Percentiles rank a stretch among this genome's conserved stretches.
phyloP scores from a whole-genome alignment of 2,888 invertebrate genomes.

The Drosophila ezoana region DNA sequence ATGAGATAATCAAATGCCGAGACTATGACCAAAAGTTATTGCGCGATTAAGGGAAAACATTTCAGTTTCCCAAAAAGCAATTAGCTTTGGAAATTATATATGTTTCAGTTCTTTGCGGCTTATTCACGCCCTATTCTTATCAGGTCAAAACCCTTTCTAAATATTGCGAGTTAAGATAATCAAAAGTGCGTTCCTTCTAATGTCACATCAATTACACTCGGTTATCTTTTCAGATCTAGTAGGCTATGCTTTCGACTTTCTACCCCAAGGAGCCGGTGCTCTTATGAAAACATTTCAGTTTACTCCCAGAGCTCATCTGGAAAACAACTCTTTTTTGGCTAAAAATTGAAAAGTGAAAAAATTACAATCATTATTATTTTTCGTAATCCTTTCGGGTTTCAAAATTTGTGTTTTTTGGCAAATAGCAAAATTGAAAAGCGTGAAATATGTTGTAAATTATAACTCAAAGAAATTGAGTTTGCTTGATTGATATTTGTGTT shows the following conservation, averaged over 20 bases:
- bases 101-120: no score
- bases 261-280: background rate
- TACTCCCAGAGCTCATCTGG: slow-evolving; percentile 7
- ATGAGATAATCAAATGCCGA: no score
- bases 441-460: slow-evolving; percentile 15
- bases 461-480: slow-evolving; percentile 1
- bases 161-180: no score
- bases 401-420: slow-evolving; percentile 7
- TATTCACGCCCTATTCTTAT: no score
- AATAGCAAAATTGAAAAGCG: slow-evolving; percentile 5
- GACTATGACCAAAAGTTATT: no score
- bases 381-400: background rate
- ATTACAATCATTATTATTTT: background rate
- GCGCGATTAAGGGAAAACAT: no score
- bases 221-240: slow-evolving; percentile 4
- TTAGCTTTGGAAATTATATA: no score
- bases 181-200: no score
- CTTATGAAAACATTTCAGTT: slow-evolving; percentile 12
- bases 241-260: background rate
- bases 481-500: slow-evolving; percentile 11
- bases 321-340: slow-evolving; percentile 23
- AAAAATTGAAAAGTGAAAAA: slow-evolving; percentile 10
- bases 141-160: no score
- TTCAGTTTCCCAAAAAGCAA: no score
- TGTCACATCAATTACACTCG: no score